phyloP scores from a whole-genome alignment of 2,888 invertebrate genomes.

The Eupithecia subfuscata region DNA sequence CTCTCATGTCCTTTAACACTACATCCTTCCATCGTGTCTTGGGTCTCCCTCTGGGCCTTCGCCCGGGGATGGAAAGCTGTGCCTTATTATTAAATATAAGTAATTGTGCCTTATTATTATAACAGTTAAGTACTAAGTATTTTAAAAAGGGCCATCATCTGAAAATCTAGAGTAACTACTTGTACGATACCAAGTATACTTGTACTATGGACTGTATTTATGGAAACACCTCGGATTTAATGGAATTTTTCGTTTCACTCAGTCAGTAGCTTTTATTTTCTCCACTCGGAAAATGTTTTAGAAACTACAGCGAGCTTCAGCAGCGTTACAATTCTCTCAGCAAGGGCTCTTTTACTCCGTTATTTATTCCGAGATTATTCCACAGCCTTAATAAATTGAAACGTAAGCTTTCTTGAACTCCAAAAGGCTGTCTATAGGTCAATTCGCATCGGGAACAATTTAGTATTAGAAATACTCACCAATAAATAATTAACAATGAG shows the following conservation, averaged over 20 bases:
- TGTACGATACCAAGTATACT: no score
- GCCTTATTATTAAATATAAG: no score
- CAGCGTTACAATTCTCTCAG: not conserved
- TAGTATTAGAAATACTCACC: no score
- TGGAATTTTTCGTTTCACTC: not conserved
- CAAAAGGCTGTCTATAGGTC: not conserved
- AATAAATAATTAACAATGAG: no score
- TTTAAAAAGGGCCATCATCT: no score
- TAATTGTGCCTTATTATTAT: no score
- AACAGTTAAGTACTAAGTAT: no score
- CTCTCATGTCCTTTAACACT: no score
- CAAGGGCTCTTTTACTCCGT: not conserved
- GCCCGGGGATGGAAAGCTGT: no score
- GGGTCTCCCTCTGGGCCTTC: no score
- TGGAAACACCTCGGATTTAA: not conserved
- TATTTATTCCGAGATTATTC: conserved; percentile 4
- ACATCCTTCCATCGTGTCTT: no score
- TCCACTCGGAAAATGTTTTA: not conserved
- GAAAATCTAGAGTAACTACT: no score
- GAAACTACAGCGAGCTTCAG: not conserved
- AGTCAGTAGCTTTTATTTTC: not conserved
- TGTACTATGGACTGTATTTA: not conserved
- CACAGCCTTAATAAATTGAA: not conserved
- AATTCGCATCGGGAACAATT: not conserved
- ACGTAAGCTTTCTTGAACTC: conserved; percentile 1